Percentiles rank a stretch among this genome's conserved stretches.
phyloP scores from a whole-genome alignment of 2,113 vertebrate genomes.

The Argyrosomus japonicus region DNA sequence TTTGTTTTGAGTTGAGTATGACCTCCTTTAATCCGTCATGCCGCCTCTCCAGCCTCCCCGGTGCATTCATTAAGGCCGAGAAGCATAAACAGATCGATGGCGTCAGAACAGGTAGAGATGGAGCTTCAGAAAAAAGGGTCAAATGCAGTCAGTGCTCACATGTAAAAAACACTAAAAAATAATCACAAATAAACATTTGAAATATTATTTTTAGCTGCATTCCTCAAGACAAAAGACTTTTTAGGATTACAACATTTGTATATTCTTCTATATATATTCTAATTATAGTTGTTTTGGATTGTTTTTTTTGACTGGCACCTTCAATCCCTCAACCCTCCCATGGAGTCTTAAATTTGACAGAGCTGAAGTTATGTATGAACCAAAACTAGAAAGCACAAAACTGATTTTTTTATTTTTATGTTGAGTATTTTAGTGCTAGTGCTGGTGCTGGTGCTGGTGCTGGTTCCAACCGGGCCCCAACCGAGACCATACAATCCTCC shows the following conservation, averaged over 20 bases:
- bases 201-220: background rate
- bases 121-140: slow-evolving; percentile 30
- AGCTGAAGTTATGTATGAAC: no score
- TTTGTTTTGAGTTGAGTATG: slow-evolving; percentile 66
- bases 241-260: background rate
- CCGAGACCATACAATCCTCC: no score
- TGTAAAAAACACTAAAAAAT: slow-evolving; percentile 10
- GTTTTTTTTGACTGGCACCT: background rate
- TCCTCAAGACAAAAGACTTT: background rate
- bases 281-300: background rate
- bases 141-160: slow-evolving; percentile 26
- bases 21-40: slow-evolving; percentile 70
- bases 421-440: no score
- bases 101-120: slow-evolving; percentile 44
- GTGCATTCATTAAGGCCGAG: slow-evolving; percentile 66
- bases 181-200: background rate
- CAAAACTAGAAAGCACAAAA: no score
- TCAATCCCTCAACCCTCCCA: background rate
- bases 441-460: no score
- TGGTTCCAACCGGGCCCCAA: no score
- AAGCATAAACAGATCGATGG: slow-evolving; percentile 76
- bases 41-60: slow-evolving; percentile 44
- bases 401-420: no score
- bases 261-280: background rate
- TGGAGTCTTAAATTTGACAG: background rate